Base-by-base conservation (phyloP, 2,797 vertebrate species). In the Coccyzus lansbergi region DNA sequence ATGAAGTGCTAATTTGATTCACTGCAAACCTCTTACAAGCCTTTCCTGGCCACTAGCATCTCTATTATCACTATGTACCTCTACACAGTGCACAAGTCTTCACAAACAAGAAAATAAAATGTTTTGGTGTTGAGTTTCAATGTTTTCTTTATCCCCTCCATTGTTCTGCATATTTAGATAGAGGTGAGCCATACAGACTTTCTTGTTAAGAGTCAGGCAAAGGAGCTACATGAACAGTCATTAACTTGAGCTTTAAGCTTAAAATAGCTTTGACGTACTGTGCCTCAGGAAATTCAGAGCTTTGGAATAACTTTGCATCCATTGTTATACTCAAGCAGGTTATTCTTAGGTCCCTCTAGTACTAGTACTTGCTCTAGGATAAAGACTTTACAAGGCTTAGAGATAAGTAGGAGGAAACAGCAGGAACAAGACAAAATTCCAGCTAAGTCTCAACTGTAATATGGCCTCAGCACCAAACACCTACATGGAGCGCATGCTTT, bases 1-100 rank as follows among this genome's bases (percentile, higher is more conserved):
- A 87, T 6, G 42, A 95, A 92, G 63, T 77, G 67, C 83, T 76
- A 59, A 74, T 78, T 91, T 95, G 21, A 94, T 81, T 90, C 87
- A 72, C 16, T 75, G 64, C 83, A 90, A 96, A 83, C 17, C 33
- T 71, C 65, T 70, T 67, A 63, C 48, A 74, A 63, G 68, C 29
- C 26, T 83, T 68, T 83, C 34, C 46, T 58, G 69, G 62, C 42
- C 65, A 71, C 38, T 24, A 46, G 52, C 29, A 77, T 59, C 49
- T 77, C 38, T 60, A 12, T 55, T 91, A 89, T 29, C 38, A 63
- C 24, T 40, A 38, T 3, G 3, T 33, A 83, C 8, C 91, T 15
- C 17, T 70, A 33, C 40, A 44, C 10, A 63, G 46, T 70, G 67
- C 65, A 62, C 63, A 69, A 71, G 6, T 46, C 49, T 83, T 91